Conservation (phyloP, 2,113 vertebrate species). For the Rhombomys opimus region DNA sequence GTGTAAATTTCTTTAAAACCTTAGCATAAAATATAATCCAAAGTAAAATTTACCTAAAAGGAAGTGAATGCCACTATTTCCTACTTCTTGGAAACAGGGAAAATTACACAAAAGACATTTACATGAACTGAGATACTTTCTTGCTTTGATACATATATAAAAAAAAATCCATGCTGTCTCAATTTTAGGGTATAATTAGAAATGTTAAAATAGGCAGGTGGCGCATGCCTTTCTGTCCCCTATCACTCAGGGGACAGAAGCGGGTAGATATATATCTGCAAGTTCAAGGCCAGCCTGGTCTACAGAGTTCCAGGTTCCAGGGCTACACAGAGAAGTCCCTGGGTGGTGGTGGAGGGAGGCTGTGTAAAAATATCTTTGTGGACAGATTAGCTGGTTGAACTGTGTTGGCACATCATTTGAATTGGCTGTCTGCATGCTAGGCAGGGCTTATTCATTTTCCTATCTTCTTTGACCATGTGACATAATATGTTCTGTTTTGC, state of each 20-base stretch:
- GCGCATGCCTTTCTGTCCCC: no score
- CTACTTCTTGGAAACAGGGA: not conserved
- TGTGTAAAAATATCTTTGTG: not conserved
- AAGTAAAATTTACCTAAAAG: conserved; percentile 28
- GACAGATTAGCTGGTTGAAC: conserved; percentile 87
- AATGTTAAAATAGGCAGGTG: not conserved
- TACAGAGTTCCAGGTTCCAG: no score
- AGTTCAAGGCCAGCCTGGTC: no score
- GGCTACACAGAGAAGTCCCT: no score
- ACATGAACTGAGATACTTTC: not conserved
- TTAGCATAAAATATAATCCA: conserved; percentile 22
- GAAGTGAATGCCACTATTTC: not conserved
- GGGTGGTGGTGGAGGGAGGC: not conserved
- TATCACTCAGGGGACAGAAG: no score
- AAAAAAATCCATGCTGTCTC: conserved; percentile 51
- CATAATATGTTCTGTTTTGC: conserved; percentile 95
- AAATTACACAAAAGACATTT: conserved; percentile 21
- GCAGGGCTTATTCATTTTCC: conserved; percentile 97
- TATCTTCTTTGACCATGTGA: conserved; percentile 93
- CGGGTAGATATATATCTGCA: no score
- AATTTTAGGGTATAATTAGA: conserved; percentile 43
- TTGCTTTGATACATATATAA: not conserved
- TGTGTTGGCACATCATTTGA: conserved; percentile 93
- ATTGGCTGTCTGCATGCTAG: conserved; percentile 96
- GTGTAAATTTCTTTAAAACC: not conserved